These are phyloP conservation scores for Cataglyphis albicans DNA, from an alignment of 2,888 invertebrate genomes.

Conservation along the genomic window DNA sequence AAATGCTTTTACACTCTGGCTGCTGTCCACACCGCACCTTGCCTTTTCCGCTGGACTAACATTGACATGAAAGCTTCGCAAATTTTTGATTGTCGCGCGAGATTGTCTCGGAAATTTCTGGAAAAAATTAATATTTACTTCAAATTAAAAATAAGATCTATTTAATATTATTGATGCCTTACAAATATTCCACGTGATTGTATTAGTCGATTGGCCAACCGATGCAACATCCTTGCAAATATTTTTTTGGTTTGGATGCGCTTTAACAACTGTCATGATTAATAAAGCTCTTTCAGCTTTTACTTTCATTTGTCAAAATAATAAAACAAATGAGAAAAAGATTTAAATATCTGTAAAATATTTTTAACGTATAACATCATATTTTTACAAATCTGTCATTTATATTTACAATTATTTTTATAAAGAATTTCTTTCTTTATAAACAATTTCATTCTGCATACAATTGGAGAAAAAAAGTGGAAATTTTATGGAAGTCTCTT, in stretches of 20 bases:
- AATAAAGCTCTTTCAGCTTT: constrained; percentile 22
- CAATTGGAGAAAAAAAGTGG: not conserved
- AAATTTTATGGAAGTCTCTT: not conserved
- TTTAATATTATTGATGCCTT: constrained; percentile 31
- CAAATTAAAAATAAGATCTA: not conserved
- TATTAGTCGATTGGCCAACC: constrained; percentile 50
- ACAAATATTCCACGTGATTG: constrained; percentile 46
- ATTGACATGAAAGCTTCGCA: constrained; percentile 76
- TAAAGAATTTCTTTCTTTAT: not conserved
- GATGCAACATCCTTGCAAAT: constrained; percentile 61
- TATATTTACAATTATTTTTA: not conserved
- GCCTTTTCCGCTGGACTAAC: constrained; percentile 76
- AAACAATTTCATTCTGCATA: too few species aligned
- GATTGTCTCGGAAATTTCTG: constrained; percentile 22
- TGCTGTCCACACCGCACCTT: constrained; percentile 70
- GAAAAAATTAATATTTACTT: not conserved
- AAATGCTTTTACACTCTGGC: constrained; percentile 67
- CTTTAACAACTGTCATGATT: constrained; percentile 33
- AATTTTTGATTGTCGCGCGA: constrained; percentile 21
- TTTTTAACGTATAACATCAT: not conserved
- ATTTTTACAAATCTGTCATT: not conserved
- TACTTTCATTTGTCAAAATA: constrained; percentile 54
- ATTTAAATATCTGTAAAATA: constrained; percentile 14
- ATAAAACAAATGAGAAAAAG: constrained; percentile 35
- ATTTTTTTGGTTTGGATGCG: constrained; percentile 17